Evolutionary conservation across 2,888 invertebrate species (phyloP).

Genomic region (Hyposoter didymator): DNA sequence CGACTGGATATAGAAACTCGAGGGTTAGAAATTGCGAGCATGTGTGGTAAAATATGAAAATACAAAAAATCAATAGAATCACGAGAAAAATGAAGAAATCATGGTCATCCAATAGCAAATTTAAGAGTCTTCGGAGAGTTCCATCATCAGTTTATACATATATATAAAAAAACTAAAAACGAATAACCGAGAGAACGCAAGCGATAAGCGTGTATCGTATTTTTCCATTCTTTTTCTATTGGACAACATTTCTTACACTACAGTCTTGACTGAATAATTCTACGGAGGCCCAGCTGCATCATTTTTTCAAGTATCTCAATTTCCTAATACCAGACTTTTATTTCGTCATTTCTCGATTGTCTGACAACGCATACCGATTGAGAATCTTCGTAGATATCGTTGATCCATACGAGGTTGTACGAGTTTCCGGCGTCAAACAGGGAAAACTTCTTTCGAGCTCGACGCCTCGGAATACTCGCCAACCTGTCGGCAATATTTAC

Average conservation of each 20-base stretch:
- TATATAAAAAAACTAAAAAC: conserved; percentile 45
- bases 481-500: conserved; percentile 1
- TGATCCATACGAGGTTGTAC: background rate
- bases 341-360: conserved; percentile 8
- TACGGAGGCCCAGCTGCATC: conserved; percentile 65
- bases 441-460: background rate
- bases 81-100: conserved; percentile 69
- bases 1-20: conserved; percentile 48
- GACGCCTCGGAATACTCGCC: background rate
- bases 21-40: conserved; percentile 35
- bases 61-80: conserved; percentile 23
- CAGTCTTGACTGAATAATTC: conserved; percentile 64
- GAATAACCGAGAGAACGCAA: conserved; percentile 70
- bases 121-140: conserved; percentile 65
- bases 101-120: conserved; percentile 75
- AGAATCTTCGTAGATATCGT: conserved; percentile 4
- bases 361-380: background rate
- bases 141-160: conserved; percentile 61
- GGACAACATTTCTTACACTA: conserved; percentile 46
- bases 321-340: background rate
- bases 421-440: background rate
- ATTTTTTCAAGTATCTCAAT: background rate
- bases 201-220: conserved; percentile 75
- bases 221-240: conserved; percentile 78
- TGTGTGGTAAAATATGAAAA: conserved; percentile 28